Evolutionary conservation across 1,140 invertebrate genomes (phyloP), one percentile per base, ranked within the genome.

Genomic region (Heliconius hermathena): DNA sequence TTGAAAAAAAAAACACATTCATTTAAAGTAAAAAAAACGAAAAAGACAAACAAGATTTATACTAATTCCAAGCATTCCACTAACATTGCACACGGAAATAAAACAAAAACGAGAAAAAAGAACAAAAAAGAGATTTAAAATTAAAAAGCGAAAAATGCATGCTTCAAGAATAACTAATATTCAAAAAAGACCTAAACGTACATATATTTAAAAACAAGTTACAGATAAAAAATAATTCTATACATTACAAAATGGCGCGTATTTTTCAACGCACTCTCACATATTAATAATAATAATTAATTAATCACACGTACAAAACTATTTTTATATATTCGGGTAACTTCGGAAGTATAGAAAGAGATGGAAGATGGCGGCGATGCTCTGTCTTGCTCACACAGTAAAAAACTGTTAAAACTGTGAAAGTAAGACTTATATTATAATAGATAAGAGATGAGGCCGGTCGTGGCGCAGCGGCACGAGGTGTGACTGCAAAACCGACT

Each of bases 251-350:
- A 75, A 33, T 13, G 26, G 26, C 60, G 36, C 66, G 66, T 22
- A 22, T 60, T 73, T 60, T 79, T 29, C 71, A 38, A 66, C 26
- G n/a, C 60, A 26, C 57, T 13, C 11, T 11, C 60, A 16, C 60
- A 22, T 29, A 66, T 29, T 57, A 52, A 52, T 52, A 20, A 52
- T 57, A 57, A 57, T 22, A n/a, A n/a, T 57, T 57, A 22, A 22
- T 22, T 22, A 66, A 13, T 78, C 77, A 71, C 70, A 78, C 73
- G 33, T 79, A 84, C 79, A 81, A 76, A 79, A 79, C 81, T 82
- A 84, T 52, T 52, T 52, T 52, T 52, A 52, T 52, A 52, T 52
- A 52, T 74, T 74, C 74, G 75, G 84, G 84, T 85, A 85, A 85
- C 84, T 83, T 83, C 77, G 71, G 70, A 73, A 80, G 52, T 76